Conservation (phyloP, 2,113 vertebrate species). For the Pelobates fuscus region DNA sequence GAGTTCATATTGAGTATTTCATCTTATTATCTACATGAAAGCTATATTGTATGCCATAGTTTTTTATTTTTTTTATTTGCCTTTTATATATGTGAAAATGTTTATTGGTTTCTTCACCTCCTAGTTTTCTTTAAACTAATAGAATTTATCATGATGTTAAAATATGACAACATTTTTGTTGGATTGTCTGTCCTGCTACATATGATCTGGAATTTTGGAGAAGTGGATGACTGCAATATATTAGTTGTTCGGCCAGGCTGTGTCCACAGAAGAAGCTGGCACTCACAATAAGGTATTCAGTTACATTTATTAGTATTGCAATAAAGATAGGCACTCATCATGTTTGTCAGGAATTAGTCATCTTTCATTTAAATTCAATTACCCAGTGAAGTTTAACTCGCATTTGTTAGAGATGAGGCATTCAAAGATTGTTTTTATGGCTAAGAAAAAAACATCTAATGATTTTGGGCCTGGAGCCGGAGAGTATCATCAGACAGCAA, state of each 20-base stretch:
- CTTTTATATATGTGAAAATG: no score
- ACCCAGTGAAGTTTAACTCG: constrained; percentile 60
- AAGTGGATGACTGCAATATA: not conserved
- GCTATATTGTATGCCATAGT: no score
- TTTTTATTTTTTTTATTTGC: no score
- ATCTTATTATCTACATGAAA: no score
- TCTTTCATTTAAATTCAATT: constrained; percentile 68
- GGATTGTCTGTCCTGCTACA: not conserved
- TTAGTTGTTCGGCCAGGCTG: constrained; percentile 15
- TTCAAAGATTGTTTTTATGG: constrained; percentile 56
- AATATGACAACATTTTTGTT: not conserved
- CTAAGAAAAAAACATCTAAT: constrained; percentile 57
- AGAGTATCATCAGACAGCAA: constrained; percentile 63
- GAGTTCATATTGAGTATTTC: no score
- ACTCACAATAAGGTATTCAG: constrained; percentile 53
- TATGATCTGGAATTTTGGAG: not conserved
- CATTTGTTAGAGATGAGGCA: constrained; percentile 59
- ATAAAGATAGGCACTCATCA: constrained; percentile 59
- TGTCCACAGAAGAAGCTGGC: constrained; percentile 10
- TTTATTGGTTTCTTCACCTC: no score
- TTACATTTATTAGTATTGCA: constrained; percentile 56
- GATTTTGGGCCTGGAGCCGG: constrained; percentile 66
- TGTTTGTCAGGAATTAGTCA: constrained; percentile 56
- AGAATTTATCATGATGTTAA: not conserved
- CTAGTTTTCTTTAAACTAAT: not conserved